phyloP scores from a whole-genome alignment of 2,113 vertebrate species.

The Ptyas mucosa region DNA sequence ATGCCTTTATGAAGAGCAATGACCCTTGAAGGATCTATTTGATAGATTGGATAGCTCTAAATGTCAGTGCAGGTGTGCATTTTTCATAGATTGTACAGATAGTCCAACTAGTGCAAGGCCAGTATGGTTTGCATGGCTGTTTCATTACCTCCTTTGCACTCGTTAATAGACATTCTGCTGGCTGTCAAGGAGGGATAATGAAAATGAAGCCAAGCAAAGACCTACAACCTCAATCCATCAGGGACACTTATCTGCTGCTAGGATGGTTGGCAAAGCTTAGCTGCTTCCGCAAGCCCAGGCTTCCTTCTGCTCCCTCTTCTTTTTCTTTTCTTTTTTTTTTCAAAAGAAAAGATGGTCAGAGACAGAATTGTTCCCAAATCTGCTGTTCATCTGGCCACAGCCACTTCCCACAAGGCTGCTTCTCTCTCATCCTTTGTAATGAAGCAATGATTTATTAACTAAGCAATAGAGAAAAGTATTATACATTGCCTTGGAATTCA shows the following conservation, averaged over 20 bases:
- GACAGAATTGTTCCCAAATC: slow-evolving; percentile 52
- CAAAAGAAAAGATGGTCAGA: slow-evolving; percentile 43
- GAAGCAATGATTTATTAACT: slow-evolving; percentile 51
- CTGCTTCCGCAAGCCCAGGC: slow-evolving; percentile 15
- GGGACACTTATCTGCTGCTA: slow-evolving; percentile 37
- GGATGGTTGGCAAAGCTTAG: slow-evolving; percentile 47
- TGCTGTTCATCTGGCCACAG: slow-evolving; percentile 50
- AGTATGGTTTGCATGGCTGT: slow-evolving; percentile 32
- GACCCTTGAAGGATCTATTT: slow-evolving; percentile 56
- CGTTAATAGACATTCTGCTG: slow-evolving; percentile 32
- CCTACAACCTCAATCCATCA: slow-evolving; percentile 46
- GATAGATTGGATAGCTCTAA: slow-evolving; percentile 43
- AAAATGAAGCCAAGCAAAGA: slow-evolving; percentile 45
- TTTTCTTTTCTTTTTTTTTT: background rate
- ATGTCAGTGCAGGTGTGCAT: slow-evolving; percentile 21
- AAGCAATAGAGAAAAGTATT: slow-evolving; percentile 55
- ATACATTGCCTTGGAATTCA: slow-evolving; percentile 51
- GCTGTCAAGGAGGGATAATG: slow-evolving; percentile 44
- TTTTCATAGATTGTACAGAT: slow-evolving; percentile 38
- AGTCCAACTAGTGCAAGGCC: slow-evolving; percentile 16
- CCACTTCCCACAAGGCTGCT: slow-evolving; percentile 47
- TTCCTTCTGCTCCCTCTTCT: background rate
- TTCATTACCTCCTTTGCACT: slow-evolving; percentile 32
- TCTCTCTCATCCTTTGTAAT: slow-evolving; percentile 48
- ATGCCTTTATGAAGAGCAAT: slow-evolving; percentile 23